Base-by-base conservation (phyloP, 1,140 invertebrate species). In the Drepana arcuata region DNA sequence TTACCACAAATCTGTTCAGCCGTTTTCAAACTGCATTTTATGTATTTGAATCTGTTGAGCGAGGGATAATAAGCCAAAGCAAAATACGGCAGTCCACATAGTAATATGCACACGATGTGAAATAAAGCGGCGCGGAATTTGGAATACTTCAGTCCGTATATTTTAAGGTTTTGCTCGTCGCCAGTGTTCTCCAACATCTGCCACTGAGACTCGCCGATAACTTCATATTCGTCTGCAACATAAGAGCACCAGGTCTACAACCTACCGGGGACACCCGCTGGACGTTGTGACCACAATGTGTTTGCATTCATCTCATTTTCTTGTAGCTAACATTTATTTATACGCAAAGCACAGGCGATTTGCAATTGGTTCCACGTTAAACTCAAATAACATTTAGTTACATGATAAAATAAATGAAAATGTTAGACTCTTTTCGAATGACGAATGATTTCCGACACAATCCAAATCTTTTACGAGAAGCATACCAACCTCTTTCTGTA, bases 61-160 rank as follows among this genome's bases (percentile, higher is more conserved):
- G 65, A 67, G 9, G 84, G 85, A 78, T 85, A 85, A 45, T 79
- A 85, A 36, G 66, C 66, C 39, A 85, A 57, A 31, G 78, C 55
- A 45, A 85, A 78, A 67, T 86, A 86, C 14, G 85, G 85, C 41
- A 86, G 48, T 26, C 83, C 84, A 55, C 79, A 70, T 46, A 84
- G 60, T 42, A 77, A 44, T 46, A 85, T 51, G 47, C 71, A 73
- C 34, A 81, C 32, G 24, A 67, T 57, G 52, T 86, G 82, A 61
- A 83, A 86, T 27, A 86, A 44, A 31, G 71, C 41, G 28, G 65
- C 60, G 30, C 72, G 58, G 16, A 71, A 41, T 51, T 59, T 73
- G 23, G 79, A 84, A 51, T 77, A 67, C 48, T 68, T 75, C 47
- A 69, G 85, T 7, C 85, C 85, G 42, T 75, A 70, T 34, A 85